phyloP scores from a whole-genome alignment of 2,888 invertebrate species.

The Bellardia bayeri region DNA sequence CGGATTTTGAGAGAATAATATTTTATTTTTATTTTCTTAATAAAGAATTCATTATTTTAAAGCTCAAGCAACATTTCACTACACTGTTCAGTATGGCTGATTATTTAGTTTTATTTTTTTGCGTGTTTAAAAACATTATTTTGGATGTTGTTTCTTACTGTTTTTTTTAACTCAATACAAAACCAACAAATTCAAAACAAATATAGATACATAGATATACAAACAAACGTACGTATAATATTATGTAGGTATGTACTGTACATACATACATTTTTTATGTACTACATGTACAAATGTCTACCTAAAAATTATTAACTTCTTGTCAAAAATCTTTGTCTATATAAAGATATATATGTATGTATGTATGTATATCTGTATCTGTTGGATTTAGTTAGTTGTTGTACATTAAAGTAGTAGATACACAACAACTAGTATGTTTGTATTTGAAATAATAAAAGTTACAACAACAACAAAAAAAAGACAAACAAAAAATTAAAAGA shows the following conservation, averaged over 20 bases:
- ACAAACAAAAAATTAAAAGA: no score
- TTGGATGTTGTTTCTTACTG: conserved; percentile 11
- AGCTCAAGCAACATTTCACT: conserved; percentile 8
- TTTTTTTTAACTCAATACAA: conserved; percentile 18
- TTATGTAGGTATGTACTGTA: no score
- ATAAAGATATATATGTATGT: no score
- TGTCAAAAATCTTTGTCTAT: conserved; percentile 14
- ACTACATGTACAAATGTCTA: neutral
- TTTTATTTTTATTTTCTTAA: neutral
- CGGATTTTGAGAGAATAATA: no score
- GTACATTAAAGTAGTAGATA: neutral
- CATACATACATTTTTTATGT: no score
- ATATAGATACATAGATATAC: neutral
- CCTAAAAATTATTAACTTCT: conserved; percentile 28
- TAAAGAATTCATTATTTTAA: neutral
- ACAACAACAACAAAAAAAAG: neutral
- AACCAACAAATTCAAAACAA: conserved; percentile 6
- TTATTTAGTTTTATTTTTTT: conserved; percentile 28
- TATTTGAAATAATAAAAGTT: conserved; percentile 4
- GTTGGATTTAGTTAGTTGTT: conserved; percentile 3
- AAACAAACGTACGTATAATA: neutral
- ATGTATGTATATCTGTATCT: neutral
- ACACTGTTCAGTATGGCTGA: neutral
- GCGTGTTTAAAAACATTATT: conserved; percentile 43
- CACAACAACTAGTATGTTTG: neutral